Conservation (phyloP, 2,113 vertebrate genomes). For the Alosa alosa region DNA sequence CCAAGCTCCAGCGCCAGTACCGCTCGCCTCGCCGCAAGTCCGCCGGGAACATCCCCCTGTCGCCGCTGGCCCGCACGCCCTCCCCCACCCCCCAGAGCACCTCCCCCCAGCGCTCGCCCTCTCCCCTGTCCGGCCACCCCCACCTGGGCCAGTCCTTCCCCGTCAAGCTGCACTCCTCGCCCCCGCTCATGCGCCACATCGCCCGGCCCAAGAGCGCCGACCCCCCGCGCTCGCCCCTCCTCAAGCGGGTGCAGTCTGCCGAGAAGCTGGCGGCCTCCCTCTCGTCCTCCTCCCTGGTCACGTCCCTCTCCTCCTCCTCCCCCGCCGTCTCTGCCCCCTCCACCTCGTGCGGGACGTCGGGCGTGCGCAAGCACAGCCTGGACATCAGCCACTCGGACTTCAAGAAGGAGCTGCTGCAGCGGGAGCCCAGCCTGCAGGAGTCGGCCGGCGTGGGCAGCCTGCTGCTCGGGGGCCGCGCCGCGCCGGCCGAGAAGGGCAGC, state of each 20-base stretch:
- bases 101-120: slow-evolving; percentile 90
- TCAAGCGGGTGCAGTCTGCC: slow-evolving; percentile 93
- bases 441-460: slow-evolving; percentile 68
- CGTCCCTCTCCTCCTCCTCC: slow-evolving; percentile 68
- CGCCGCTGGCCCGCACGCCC: slow-evolving; percentile 90
- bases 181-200: slow-evolving; percentile 85
- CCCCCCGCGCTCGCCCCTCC: slow-evolving; percentile 87
- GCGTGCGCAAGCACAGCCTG: slow-evolving; percentile 82
- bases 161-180: slow-evolving; percentile 89
- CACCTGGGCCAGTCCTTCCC: slow-evolving; percentile 77
- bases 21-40: slow-evolving; percentile 93
- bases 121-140: slow-evolving; percentile 81
- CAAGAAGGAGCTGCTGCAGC: slow-evolving; percentile 89
- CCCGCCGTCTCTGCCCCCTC: slow-evolving; percentile 65
- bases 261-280: slow-evolving; percentile 87
- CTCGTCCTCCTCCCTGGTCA: slow-evolving; percentile 73
- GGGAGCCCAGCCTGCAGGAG: slow-evolving; percentile 84
- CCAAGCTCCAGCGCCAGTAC: slow-evolving; percentile 95
- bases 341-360: slow-evolving; percentile 67
- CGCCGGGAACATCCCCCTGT: slow-evolving; percentile 93
- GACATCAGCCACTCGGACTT: slow-evolving; percentile 88
- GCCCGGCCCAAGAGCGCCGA: slow-evolving; percentile 92
- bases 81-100: slow-evolving; percentile 89
- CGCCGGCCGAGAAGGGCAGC: slow-evolving; percentile 79
- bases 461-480: slow-evolving; percentile 68